Evolutionary conservation across 2,113 vertebrate species (phyloP).

Genomic region (Sphaerodactylus townsendi): DNA sequence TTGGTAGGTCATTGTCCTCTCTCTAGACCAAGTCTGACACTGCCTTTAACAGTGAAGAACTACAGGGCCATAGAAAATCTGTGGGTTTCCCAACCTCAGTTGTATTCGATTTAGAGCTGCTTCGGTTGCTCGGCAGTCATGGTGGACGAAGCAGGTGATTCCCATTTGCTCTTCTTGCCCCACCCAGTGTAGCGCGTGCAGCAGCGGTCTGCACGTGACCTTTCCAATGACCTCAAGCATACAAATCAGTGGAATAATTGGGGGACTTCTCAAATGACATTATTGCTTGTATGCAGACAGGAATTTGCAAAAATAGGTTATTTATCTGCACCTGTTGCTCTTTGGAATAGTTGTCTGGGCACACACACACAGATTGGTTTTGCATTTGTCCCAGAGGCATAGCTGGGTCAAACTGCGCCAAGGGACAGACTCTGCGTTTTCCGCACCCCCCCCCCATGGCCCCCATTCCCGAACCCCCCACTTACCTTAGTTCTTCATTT

Average conservation of each 20-base stretch:
- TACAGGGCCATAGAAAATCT: neutral
- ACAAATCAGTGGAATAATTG: neutral
- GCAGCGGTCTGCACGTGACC: neutral
- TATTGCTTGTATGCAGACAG: neutral
- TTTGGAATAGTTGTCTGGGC: too few relatives aligned
- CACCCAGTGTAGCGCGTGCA: neutral
- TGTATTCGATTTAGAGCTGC: neutral
- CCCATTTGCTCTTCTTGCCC: neutral
- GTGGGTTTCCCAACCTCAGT: neutral
- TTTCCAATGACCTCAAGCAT: neutral
- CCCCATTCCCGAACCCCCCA: too few relatives aligned
- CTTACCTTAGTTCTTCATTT: too few relatives aligned
- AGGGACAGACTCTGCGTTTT: too few relatives aligned
- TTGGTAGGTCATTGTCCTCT: neutral
- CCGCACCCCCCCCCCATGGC: too few relatives aligned
- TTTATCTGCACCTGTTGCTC: too few relatives aligned
- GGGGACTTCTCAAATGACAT: neutral
- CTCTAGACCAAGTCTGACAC: too few relatives aligned
- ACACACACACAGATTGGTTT: too few relatives aligned
- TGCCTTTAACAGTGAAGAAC: too few relatives aligned
- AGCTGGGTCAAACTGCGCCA: too few relatives aligned
- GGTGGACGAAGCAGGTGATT: neutral
- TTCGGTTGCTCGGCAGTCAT: neutral
- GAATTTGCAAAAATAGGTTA: neutral
- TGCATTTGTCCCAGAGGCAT: too few relatives aligned